Evolutionary conservation across 1,140 invertebrate species (phyloP), one percentile per base, ranked within the genome.

Genomic region (Ganaspis sp.): DNA sequence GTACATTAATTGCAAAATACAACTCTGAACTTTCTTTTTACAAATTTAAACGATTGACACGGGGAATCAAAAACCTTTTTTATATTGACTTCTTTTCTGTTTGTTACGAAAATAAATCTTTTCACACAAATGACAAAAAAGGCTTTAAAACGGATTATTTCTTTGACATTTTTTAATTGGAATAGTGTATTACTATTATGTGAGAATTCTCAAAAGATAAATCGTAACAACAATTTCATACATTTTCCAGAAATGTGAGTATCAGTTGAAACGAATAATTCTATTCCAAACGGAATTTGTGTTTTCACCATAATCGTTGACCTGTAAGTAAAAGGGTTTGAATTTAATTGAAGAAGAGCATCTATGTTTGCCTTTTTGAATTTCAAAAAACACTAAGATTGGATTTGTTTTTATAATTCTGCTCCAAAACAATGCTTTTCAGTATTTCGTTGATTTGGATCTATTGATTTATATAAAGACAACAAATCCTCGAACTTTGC

Each of bases 161-260:
- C 45, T 49, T 49, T 49, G n/a, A 49, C 3, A 49, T 4, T 49
- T 49, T 49, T 17, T 49, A 2, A 49, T n/a, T 49, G 15, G 2
- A 49, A 8, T 49, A 17, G 1, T 17, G 15, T 6, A 49, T 49
- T 49, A 49, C 15, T 49, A 1, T n/a, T 15, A 6, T 15, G 45
- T 49, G 45, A 17, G 6, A 17, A 49, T 49, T 49, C 45, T 49
- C 45, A 49, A 49, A 49, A 49, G 45, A 49, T n/a, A n/a, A 49
- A 49, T 49, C 17, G 12, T n/a, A 49, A 49, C 6, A 49, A 49
- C 45, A n/a, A 49, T 49, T 49, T 49, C 45, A 49, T 49, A n/a
- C n/a, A 49, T 49, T 49, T 49, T 49, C 45, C 45, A 49, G 45
- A 49, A 49, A 49, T 49, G 45, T 49, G n/a, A n/a, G 17, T 49